Percentiles rank a stretch among this genome's conserved stretches.
These are phyloP conservation scores for Poeciliopsis retropinna DNA, from an alignment of 2,113 vertebrate genomes.

Conservation along the genomic window DNA sequence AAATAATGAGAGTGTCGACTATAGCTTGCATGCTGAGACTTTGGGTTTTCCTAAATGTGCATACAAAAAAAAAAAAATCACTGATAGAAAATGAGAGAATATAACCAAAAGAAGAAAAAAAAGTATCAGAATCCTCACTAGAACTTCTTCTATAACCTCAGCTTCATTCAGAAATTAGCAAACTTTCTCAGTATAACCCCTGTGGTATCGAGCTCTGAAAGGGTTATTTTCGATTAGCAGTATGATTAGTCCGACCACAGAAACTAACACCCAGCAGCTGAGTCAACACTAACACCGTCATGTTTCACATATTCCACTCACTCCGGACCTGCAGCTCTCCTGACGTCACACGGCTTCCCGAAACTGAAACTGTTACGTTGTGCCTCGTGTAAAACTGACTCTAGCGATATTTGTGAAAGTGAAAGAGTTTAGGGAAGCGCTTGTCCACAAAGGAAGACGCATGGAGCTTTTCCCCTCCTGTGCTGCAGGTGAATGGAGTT, in stretches of 20 bases:
- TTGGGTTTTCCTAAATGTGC: constrained; percentile 17
- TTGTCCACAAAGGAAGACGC: not conserved
- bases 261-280: constrained; percentile 44
- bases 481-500: not conserved
- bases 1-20: constrained; percentile 1
- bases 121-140: constrained; percentile 4
- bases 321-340: constrained; percentile 11
- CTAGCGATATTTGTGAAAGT: constrained; percentile 50
- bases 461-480: not conserved
- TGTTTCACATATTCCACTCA: not conserved
- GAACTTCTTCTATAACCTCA: constrained; percentile 5
- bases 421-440: constrained; percentile 38
- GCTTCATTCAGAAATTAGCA: constrained; percentile 23
- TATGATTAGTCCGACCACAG: constrained; percentile 11
- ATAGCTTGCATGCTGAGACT: not conserved
- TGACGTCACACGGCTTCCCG: not conserved
- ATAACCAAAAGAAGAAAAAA: not conserved
- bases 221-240: not conserved
- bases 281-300: not conserved
- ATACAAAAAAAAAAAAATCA: constrained; percentile 12
- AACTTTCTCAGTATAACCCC: constrained; percentile 12
- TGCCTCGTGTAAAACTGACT: not conserved
- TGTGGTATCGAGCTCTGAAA: not conserved
- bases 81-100: constrained; percentile 1
- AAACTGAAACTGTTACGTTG: constrained; percentile 45